Conservation (phyloP, 2,888 invertebrate genomes). For the Trilocha varians region DNA sequence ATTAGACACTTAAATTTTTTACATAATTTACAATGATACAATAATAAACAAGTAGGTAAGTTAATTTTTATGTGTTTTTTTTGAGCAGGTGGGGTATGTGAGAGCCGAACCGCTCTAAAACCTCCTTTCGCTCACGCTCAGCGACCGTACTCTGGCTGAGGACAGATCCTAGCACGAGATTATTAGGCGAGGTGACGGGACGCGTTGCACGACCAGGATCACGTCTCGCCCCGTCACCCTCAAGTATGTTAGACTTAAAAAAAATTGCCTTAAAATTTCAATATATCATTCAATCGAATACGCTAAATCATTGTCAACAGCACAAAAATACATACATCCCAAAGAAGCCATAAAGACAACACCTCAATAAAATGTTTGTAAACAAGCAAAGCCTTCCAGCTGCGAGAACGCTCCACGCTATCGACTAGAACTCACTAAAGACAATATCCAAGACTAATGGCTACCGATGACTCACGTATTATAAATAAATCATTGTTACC, state of each 20-base stretch:
- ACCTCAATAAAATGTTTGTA: constrained; percentile 72
- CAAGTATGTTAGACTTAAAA: background rate
- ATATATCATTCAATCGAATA: constrained; percentile 15
- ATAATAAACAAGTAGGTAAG: too few relatives aligned
- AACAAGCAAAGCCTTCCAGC: constrained; percentile 66
- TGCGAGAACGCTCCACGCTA: constrained; percentile 39
- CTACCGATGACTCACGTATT: constrained; percentile 60
- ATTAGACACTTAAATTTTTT: too few relatives aligned
- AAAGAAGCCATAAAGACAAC: constrained; percentile 66
- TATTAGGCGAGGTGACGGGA: too few relatives aligned
- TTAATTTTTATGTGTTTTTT: too few relatives aligned
- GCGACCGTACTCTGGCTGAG: too few relatives aligned
- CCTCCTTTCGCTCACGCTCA: too few relatives aligned
- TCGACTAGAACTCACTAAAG: constrained; percentile 29
- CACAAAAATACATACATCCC: constrained; percentile 52
- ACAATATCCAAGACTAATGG: constrained; percentile 54
- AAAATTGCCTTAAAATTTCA: background rate
- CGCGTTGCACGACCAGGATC: too few relatives aligned
- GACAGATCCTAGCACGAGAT: too few relatives aligned
- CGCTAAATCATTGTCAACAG: constrained; percentile 47
- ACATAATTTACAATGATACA: too few relatives aligned
- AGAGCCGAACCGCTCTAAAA: too few relatives aligned
- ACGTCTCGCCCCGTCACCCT: too few relatives aligned
- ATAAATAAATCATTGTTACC: constrained; percentile 64
- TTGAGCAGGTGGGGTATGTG: too few relatives aligned